These are phyloP conservation scores for Cyphotilapia sp. DNA, from an alignment of 2,113 vertebrate species.

Conservation along the genomic window DNA sequence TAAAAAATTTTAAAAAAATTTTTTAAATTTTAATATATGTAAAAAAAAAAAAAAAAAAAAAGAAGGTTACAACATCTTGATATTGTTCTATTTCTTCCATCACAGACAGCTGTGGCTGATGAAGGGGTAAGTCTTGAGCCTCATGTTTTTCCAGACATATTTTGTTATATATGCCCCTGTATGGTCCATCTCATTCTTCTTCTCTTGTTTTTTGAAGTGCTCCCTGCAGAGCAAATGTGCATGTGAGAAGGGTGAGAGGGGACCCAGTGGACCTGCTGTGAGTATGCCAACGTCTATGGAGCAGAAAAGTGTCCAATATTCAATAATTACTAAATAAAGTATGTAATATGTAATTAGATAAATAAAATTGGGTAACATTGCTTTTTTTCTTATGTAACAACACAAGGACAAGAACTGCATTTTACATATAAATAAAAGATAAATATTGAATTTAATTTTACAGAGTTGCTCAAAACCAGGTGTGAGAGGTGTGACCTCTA, in stretches of 20 bases:
- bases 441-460: neutral
- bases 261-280: constrained; percentile 76
- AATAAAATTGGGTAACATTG: neutral
- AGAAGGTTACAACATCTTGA: neutral
- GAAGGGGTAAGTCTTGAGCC: constrained; percentile 74
- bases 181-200: neutral
- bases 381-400: neutral
- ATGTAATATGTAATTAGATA: neutral
- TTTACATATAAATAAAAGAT: neutral
- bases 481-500: neutral
- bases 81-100: constrained; percentile 2
- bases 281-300: constrained; percentile 52
- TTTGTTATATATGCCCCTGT: neutral
- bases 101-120: constrained; percentile 76
- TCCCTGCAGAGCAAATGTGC: constrained; percentile 65
- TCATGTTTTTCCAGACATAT: neutral
- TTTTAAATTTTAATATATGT: too few species aligned
- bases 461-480: neutral
- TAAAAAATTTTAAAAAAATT: neutral
- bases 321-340: neutral
- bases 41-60: too few species aligned
- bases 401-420: neutral
- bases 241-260: constrained; percentile 85
- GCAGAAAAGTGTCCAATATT: neutral
- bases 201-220: constrained; percentile 69